Percentiles rank a stretch among this genome's conserved stretches.
These are phyloP conservation scores for Aplysina aerophoba DNA, from an alignment of 37 sponge, comb jelly and placozoan species.

Conservation along the genomic window DNA sequence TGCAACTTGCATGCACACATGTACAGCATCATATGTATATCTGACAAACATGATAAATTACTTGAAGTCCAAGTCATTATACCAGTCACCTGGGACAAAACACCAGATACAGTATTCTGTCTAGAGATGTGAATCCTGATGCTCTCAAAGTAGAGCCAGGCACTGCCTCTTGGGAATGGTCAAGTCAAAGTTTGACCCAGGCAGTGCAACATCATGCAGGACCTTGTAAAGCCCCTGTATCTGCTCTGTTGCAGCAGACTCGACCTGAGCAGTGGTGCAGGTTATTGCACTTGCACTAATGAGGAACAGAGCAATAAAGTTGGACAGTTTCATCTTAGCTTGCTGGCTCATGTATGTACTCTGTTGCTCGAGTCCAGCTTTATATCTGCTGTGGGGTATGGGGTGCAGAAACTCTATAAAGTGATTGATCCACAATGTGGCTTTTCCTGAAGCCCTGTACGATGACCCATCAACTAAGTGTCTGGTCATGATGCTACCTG, in stretches of 20 bases:
- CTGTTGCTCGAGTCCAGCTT: not conserved
- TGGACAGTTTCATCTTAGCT: no score
- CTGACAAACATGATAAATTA: not conserved
- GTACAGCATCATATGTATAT: no score
- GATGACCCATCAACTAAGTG: constrained; percentile 15
- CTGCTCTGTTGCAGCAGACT: not conserved
- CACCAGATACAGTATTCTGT: not conserved
- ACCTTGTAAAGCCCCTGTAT: constrained; percentile 31
- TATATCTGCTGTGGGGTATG: not conserved
- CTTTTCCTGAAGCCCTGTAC: not conserved
- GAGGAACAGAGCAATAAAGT: no score
- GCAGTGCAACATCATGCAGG: constrained; percentile 38
- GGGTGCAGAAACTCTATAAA: constrained; percentile 30
- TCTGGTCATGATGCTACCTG: constrained; percentile 54
- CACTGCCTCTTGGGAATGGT: constrained; percentile 8
- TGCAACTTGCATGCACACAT: not conserved
- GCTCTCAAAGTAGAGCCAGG: constrained; percentile 38
- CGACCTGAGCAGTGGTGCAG: not conserved
- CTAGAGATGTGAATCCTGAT: not conserved
- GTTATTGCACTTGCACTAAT: no score
- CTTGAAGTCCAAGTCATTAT: not conserved
- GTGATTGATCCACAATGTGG: constrained; percentile 27
- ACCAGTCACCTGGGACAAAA: constrained; percentile 34
- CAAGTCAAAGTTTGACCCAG: constrained; percentile 7
- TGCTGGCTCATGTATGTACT: no score